Base-by-base conservation (phyloP, 2,113 vertebrate genomes). In the Megalops atlanticus region DNA sequence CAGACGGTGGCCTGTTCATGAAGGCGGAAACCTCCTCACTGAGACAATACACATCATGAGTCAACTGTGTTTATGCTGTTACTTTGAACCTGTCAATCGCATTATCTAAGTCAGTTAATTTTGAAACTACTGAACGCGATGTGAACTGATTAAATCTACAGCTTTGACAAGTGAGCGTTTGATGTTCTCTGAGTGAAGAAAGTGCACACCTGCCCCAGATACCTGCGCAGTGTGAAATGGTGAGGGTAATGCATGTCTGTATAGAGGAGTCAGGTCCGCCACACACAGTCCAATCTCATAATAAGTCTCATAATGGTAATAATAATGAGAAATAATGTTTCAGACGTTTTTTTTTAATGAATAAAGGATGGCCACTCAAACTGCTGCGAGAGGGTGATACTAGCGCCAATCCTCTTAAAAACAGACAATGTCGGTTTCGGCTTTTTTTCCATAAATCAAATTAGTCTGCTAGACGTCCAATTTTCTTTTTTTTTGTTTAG, bases 281-380 rank as follows among this genome's bases (percentile, higher is more conserved):
- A 89, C 91, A 76, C 87, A 90, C n/a, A 64, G 58, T 64, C 58
- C 58, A 64, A n/a, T n/a, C n/a, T n/a, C n/a, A 88, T 92, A 88
- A 92, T 93, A 92, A 92, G 89, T 90, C 88, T 93, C 89, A 91
- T 94, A 94, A 93, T 92, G 92, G 92, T 89, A n/a, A 90, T 90
- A 87, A 86, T 92, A 94, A 94, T 91, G 89, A n/a, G n/a, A 85
- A 92, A 94, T 93, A 92, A 91, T 90, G 92, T 91, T 93, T 93
- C 85, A 89, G 86, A 91, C 87, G 90, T 85, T 86, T 89, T 90
- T 91, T 93, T 94, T 92, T 92, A 92, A 93, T 93, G 91, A 89
- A 90, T 90, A 92, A 88, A 88, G 88, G 89, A 93, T 90, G 88
- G 74, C 86, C 88, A 87, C 90, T 85, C 74, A 88, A 90, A 88